Percentiles rank a stretch among this genome's conserved stretches.
Conservation (phyloP, 2,888 invertebrate species). For the Bedellia somnulentella region DNA sequence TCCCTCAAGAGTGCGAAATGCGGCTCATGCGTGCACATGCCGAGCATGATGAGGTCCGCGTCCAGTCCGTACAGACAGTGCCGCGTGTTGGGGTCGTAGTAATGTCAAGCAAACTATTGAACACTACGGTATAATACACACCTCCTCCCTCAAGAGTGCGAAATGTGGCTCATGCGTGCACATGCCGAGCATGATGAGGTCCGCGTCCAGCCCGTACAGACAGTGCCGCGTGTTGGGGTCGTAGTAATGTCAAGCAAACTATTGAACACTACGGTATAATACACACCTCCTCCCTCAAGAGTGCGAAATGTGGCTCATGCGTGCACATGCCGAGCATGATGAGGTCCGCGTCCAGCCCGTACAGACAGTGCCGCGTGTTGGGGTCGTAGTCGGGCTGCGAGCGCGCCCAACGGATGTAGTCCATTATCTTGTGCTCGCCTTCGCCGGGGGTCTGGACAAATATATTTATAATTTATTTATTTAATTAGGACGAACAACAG, state of each 20-base stretch:
- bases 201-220: slow-evolving; percentile 95
- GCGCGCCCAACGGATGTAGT: slow-evolving; percentile 89
- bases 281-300: slow-evolving; percentile 93
- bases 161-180: slow-evolving; percentile 96
- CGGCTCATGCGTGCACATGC: slow-evolving; percentile 92
- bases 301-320: slow-evolving; percentile 93
- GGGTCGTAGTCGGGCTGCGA: slow-evolving; percentile 83
- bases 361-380: slow-evolving; percentile 93
- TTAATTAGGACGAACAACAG: slow-evolving; percentile 4
- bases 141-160: slow-evolving; percentile 91
- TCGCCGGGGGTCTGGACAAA: slow-evolving; percentile 82
- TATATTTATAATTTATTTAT: not conserved
- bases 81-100: slow-evolving; percentile 87
- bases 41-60: slow-evolving; percentile 96
- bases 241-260: too few relatives aligned
- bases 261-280: too few relatives aligned
- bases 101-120: too few relatives aligned
- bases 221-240: slow-evolving; percentile 93
- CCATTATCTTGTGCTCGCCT: slow-evolving; percentile 99
- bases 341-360: slow-evolving; percentile 96
- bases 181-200: slow-evolving; percentile 94
- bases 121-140: too few relatives aligned
- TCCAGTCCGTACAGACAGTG: slow-evolving; percentile 97
- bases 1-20: slow-evolving; percentile 93
- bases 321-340: slow-evolving; percentile 95